These are phyloP conservation scores for Onychorhynchus coronatus DNA, from an alignment of 2,113 vertebrate species.

Conservation along the genomic window DNA sequence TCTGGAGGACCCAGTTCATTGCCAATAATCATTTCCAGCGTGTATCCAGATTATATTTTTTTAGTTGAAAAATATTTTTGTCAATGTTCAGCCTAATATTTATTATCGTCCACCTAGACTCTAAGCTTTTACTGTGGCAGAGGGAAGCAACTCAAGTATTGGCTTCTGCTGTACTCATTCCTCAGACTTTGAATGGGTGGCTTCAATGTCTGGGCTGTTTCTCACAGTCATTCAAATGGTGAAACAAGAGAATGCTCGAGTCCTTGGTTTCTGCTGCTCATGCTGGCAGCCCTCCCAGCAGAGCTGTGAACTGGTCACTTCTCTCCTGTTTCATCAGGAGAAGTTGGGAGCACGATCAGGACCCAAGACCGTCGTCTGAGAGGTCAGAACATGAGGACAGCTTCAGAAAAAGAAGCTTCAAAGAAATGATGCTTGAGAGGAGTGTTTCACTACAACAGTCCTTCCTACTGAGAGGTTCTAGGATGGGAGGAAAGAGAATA, in stretches of 20 bases:
- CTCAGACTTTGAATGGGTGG: not conserved
- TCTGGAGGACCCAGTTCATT: slow-evolving; percentile 20
- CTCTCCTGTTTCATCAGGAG: not conserved
- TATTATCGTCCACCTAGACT: not conserved
- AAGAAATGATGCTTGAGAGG: not conserved
- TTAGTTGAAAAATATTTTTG: not conserved
- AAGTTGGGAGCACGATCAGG: not conserved
- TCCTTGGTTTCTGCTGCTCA: not conserved
- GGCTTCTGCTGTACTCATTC: not conserved
- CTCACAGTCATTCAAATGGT: not conserved
- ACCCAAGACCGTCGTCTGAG: not conserved
- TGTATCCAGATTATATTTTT: not conserved
- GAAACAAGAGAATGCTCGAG: not conserved
- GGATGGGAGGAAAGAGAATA: not conserved
- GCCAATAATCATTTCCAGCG: slow-evolving; percentile 39
- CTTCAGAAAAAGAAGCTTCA: not conserved
- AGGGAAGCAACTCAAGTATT: not conserved
- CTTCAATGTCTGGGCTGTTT: not conserved
- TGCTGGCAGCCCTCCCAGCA: not conserved
- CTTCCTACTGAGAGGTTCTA: not conserved
- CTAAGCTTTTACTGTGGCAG: not conserved
- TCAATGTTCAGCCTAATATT: not conserved
- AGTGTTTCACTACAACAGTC: not conserved
- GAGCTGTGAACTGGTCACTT: not conserved
- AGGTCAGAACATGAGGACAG: not conserved